Percentiles rank a stretch among this genome's conserved stretches.
phyloP scores from a whole-genome alignment of 92 coral and sea anemone genomes.

The Heliopora coerulea region DNA sequence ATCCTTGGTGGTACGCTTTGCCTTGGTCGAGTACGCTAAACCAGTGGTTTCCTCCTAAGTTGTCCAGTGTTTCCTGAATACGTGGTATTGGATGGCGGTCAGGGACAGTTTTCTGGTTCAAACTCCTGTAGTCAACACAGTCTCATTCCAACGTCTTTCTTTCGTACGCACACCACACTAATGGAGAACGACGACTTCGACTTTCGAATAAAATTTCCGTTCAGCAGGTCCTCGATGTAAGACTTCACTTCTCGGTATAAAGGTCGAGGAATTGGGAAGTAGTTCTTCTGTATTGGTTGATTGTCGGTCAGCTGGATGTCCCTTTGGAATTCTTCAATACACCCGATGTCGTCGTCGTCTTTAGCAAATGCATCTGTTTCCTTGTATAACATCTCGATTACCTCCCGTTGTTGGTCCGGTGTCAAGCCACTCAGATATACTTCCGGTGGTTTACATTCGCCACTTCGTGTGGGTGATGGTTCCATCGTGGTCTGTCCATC shows the following conservation, averaged over 20 bases:
- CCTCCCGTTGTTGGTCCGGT: constrained; percentile 15
- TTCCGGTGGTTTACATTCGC: too few relatives aligned
- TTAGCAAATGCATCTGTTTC: constrained; percentile 39
- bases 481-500: too few relatives aligned
- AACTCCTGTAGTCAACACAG: constrained; percentile 20
- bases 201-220: constrained; percentile 5
- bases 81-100: constrained; percentile 21
- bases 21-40: constrained; percentile 10
- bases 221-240: constrained; percentile 18
- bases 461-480: too few relatives aligned
- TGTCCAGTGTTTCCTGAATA: constrained; percentile 22
- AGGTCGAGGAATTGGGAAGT: neutral
- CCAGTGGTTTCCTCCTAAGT: constrained; percentile 11
- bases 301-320: constrained; percentile 1
- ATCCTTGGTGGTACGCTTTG: neutral
- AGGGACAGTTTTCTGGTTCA: neutral
- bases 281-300: constrained; percentile 23
- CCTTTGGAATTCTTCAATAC: constrained; percentile 37
- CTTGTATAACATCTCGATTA: constrained; percentile 29
- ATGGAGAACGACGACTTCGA: constrained; percentile 11
- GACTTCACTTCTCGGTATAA: constrained; percentile 23
- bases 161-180: constrained; percentile 13
- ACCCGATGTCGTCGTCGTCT: constrained; percentile 47
- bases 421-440: constrained; percentile 1
- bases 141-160: constrained; percentile 21